Base-by-base conservation (phyloP, 2,797 vertebrate species). In the Momotus momota region DNA sequence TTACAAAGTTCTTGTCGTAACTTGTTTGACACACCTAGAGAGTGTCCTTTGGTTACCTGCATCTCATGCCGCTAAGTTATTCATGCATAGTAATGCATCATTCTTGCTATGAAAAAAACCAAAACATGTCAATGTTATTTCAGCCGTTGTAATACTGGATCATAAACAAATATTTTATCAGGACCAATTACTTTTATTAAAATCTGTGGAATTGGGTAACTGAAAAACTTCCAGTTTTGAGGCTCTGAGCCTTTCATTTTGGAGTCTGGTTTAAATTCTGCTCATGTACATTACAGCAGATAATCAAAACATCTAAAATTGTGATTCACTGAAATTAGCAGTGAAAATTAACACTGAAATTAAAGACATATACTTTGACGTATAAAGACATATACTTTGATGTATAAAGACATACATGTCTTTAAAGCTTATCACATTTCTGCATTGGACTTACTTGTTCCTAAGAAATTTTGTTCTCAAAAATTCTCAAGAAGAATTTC, bases 21-120 rank as follows among this genome's bases (percentile, higher is more conserved):
- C 58, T 94, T 91, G 90, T 84, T 86, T 77, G 67, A 82, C 82
- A 90, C 96, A 94, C 90, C 93, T 94, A 54, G 35, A 91, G 22
- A 70, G 25, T 87, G 82, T 91, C 71, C 71, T 94, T 58, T 70
- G 46, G 31, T 86, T 90, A 91, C 58, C 81, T 48, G 49, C 51
- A 81, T 75, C 41, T 93, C 83, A 70, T 65, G 43, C 57, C 65
- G 61, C 38, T 29, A 69, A 71, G 73, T 73, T 93, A 92, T 90
- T 95, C 81, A 71, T 82, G 80, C 60, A 81, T 31, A 83, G 10
- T n/a, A 79, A 81, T 55, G 40, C 61, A 79, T 43, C 31, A 7
- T 66, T 93, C 94, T 91, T 73, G 52, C 75, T 61, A 77, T 67
- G 60, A 88, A 82, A 94, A 90, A 74, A 31, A 85, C 89, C 79